These are phyloP conservation scores for Zophobas atratus DNA, from an alignment of 1,140 invertebrate species.

Conservation along the genomic window DNA sequence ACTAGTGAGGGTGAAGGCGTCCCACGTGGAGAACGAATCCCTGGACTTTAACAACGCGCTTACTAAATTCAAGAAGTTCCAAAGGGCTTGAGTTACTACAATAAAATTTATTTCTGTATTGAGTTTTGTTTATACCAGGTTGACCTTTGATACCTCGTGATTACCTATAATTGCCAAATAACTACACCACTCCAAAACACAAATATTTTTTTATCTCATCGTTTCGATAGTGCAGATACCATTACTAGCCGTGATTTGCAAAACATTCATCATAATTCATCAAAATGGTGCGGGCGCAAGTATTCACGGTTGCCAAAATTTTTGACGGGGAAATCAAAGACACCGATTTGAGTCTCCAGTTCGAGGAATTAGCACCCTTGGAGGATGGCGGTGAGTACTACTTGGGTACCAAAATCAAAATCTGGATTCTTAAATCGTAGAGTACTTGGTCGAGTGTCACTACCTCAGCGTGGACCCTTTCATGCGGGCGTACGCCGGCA, in stretches of 20 bases:
- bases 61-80: conserved; percentile 32
- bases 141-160: too few species aligned
- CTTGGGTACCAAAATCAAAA: conserved; percentile 61
- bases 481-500: conserved; percentile 73
- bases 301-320: conserved; percentile 74
- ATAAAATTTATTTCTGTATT: too few species aligned
- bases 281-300: conserved; percentile 70
- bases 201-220: neutral
- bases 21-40: conserved; percentile 15
- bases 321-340: conserved; percentile 77
- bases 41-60: conserved; percentile 25
- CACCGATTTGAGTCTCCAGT: conserved; percentile 75
- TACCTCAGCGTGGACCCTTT: conserved; percentile 81
- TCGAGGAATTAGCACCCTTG: conserved; percentile 74
- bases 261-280: neutral
- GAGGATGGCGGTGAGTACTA: conserved; percentile 77
- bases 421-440: conserved; percentile 69
- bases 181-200: neutral
- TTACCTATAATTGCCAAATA: too few species aligned
- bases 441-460: conserved; percentile 76
- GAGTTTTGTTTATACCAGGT: too few species aligned
- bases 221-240: too few species aligned
- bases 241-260: neutral
- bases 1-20: conserved; percentile 66
- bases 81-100: neutral